A percentile compares a stretch with the other conserved stretches of the same genome.
Conservation (phyloP, 2,888 invertebrate species). For the Dynastes grantii region DNA sequence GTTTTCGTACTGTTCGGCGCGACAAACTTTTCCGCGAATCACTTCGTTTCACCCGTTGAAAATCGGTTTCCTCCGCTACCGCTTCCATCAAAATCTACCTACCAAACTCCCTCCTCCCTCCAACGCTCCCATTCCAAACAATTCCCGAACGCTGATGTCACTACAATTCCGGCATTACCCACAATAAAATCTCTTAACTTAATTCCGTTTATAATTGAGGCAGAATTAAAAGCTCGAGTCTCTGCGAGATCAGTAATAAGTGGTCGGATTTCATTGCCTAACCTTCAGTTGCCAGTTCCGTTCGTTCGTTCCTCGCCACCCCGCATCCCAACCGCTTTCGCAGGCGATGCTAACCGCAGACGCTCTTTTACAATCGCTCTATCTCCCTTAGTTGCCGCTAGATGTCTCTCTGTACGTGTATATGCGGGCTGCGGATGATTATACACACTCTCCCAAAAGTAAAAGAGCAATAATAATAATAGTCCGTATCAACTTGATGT, state of each 20-base stretch:
- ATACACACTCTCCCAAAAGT: no score
- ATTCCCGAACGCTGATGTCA: neutral
- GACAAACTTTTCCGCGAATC: conserved; percentile 26
- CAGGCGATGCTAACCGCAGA: neutral
- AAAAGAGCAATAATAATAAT: no score
- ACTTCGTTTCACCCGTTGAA: neutral
- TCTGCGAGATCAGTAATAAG: conserved; percentile 48
- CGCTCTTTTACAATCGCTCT: neutral
- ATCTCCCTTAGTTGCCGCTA: neutral
- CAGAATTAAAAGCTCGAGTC: conserved; percentile 48
- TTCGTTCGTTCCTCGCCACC: neutral
- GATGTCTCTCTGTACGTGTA: no score
- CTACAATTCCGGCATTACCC: conserved; percentile 39
- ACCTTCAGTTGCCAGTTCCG: neutral
- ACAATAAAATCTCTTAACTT: conserved; percentile 49
- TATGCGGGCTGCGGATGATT: no score
- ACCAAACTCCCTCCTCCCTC: neutral
- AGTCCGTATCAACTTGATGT: no score
- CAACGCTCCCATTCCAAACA: neutral
- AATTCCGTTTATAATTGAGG: conserved; percentile 51
- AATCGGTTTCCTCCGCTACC: neutral
- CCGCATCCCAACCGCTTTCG: neutral
- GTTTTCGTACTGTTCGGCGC: neutral
- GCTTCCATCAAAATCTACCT: neutral
- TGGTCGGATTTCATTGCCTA: conserved; percentile 43